These are phyloP conservation scores for Zaprionus inermis DNA, from an alignment of 1,140 invertebrate species.

Conservation along the genomic window DNA sequence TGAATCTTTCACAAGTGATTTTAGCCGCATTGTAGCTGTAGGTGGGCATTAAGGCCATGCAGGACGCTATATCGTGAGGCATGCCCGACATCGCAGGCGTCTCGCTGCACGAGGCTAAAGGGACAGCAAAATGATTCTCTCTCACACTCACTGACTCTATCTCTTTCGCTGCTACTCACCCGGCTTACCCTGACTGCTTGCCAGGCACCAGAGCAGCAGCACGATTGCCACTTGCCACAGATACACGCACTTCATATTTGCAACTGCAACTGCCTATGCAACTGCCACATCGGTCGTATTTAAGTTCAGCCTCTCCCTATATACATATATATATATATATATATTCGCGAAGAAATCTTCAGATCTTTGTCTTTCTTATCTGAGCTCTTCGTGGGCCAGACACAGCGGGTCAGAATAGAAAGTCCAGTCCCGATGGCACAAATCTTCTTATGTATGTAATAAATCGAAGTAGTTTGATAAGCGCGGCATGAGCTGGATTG, in stretches of 20 bases:
- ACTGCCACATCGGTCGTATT: slow-evolving; percentile 26
- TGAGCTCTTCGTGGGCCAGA: too few relatives aligned
- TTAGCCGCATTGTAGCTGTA: slow-evolving; percentile 88
- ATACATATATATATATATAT: slow-evolving; percentile 39
- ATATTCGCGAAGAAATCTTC: slow-evolving; percentile 40
- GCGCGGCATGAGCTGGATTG: too few relatives aligned
- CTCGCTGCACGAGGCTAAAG: slow-evolving; percentile 37
- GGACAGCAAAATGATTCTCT: not conserved
- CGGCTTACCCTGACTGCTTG: slow-evolving; percentile 43
- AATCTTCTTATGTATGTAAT: slow-evolving; percentile 2
- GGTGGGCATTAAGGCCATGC: slow-evolving; percentile 77
- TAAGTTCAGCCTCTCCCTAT: slow-evolving; percentile 24
- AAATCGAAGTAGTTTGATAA: not conserved
- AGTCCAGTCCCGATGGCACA: slow-evolving; percentile 28
- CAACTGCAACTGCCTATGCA: slow-evolving; percentile 12
- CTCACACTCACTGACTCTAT: too few relatives aligned
- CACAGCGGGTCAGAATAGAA: slow-evolving; percentile 26
- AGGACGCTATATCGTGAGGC: slow-evolving; percentile 61
- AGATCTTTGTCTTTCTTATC: slow-evolving; percentile 43
- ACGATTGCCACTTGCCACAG: slow-evolving; percentile 32
- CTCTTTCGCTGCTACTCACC: slow-evolving; percentile 31
- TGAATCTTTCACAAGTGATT: slow-evolving; percentile 90
- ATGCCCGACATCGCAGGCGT: slow-evolving; percentile 58
- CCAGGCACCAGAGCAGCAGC: slow-evolving; percentile 36
- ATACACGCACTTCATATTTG: slow-evolving; percentile 47